Evolutionary conservation across 2,888 invertebrate species (phyloP), one percentile per base, ranked within the genome.

Genomic region (Microctonus hyperodae): DNA sequence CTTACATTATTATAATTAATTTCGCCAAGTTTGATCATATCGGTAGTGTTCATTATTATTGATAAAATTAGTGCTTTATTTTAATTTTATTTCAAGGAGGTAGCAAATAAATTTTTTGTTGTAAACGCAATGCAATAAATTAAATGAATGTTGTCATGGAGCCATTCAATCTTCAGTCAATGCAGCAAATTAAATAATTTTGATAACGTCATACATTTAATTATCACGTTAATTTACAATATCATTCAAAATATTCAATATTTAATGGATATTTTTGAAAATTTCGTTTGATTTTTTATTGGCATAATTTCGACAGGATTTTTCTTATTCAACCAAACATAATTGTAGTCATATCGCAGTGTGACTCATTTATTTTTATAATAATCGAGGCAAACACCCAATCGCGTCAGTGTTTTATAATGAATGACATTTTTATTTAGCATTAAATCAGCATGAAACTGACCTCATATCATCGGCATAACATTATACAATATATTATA

Each of bases 1-100:
- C 78, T 71, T 70, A 75, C 75, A 75, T 78, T 76, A 76, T 73
- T 73, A 76, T 75, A 74, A 76, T 77, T 76, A 76, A 76, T 75
- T 72, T 74, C 74, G 71, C 62, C 69, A 64, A 70, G 58, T 68
- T 67, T 64, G 10, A 33, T 33, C 33, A 10, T 11, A 33, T 33
- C 33, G 1, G 1, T 33, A 10, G 33, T 4, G n/a, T n/a, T n/a
- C n/a, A n/a, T n/a, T n/a, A n/a, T n/a, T n/a, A n/a, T n/a, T n/a
- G n/a, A n/a, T n/a, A n/a, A n/a, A n/a, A n/a, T n/a, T n/a, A n/a
- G n/a, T n/a, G n/a, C n/a, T n/a, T n/a, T n/a, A n/a, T n/a, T n/a
- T n/a, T n/a, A n/a, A n/a, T n/a, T n/a, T n/a, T n/a, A n/a, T n/a
- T n/a, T n/a, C n/a, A n/a, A n/a, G n/a, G n/a, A n/a, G n/a, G n/a